These are phyloP conservation scores for Tyto alba DNA, from an alignment of 2,113 vertebrate species.

Conservation along the genomic window DNA sequence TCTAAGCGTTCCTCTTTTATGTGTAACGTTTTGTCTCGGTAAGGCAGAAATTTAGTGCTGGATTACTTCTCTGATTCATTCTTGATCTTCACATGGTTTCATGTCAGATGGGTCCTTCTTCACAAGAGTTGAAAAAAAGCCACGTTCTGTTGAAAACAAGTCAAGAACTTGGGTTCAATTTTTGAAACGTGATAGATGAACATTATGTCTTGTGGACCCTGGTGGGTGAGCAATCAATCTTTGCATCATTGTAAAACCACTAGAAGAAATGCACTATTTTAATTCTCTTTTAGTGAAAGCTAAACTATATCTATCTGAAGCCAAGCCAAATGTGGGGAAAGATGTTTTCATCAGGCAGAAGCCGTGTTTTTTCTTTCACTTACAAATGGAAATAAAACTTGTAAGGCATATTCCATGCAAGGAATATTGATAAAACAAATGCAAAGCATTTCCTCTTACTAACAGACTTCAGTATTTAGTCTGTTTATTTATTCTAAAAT, in stretches of 20 bases:
- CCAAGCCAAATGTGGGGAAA: background rate
- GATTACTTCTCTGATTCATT: background rate
- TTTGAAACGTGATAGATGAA: background rate
- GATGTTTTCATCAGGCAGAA: background rate
- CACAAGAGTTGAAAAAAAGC: slow-evolving; percentile 23
- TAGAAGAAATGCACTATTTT: background rate
- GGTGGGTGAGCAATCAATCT: background rate
- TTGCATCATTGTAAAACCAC: background rate
- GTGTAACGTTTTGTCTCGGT: background rate
- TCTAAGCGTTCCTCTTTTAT: background rate
- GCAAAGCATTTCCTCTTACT: background rate
- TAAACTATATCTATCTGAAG: background rate
- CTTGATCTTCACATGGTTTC: slow-evolving; percentile 46
- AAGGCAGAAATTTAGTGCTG: background rate
- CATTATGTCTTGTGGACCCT: background rate
- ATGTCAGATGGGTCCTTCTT: slow-evolving; percentile 69
- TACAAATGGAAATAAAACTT: background rate
- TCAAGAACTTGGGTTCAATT: background rate
- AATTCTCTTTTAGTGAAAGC: background rate
- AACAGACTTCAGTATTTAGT: background rate
- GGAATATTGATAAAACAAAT: background rate
- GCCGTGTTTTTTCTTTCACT: background rate
- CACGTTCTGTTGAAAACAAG: slow-evolving; percentile 64
- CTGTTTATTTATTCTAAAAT: background rate
- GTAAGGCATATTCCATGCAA: background rate